Conservation (phyloP, 2,797 vertebrate genomes). For the Eurystomus glaucurus region DNA sequence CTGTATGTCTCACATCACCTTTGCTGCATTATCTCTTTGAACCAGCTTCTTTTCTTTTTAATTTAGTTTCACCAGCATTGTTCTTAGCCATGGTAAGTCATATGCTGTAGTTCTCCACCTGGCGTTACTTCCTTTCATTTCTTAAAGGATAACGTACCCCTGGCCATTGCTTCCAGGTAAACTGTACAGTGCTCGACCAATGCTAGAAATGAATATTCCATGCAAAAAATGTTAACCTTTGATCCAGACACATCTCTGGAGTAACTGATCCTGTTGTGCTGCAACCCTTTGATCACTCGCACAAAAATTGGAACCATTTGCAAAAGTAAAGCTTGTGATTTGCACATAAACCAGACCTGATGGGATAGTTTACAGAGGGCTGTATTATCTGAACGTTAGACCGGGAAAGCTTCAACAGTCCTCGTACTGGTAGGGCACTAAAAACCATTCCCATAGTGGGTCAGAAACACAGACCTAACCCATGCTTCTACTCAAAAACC, state of each 20-base stretch:
- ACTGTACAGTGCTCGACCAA: neutral
- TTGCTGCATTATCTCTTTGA: neutral
- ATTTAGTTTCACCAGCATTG: neutral
- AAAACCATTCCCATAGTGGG: neutral
- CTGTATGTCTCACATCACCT: neutral
- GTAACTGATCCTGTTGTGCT: conserved; percentile 55
- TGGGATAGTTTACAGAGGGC: conserved; percentile 28
- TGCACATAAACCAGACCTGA: conserved; percentile 59
- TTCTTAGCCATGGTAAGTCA: neutral
- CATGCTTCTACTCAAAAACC: neutral
- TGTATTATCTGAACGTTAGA: neutral
- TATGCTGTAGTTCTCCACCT: neutral
- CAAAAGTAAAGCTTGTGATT: conserved; percentile 50
- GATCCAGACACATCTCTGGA: conserved; percentile 68
- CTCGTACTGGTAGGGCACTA: rapidly evolving
- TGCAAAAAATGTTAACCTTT: conserved; percentile 73
- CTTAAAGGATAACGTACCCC: neutral
- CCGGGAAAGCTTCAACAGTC: neutral
- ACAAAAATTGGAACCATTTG: conserved; percentile 79
- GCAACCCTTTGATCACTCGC: conserved; percentile 67
- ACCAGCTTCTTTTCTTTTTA: neutral
- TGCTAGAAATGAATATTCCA: conserved; percentile 66
- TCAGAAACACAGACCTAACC: neutral
- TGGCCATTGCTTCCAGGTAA: neutral
- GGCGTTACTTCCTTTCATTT: neutral